These are phyloP conservation scores for Danionella dracula DNA, from an alignment of 2,797 vertebrate species.

Conservation along the genomic window DNA sequence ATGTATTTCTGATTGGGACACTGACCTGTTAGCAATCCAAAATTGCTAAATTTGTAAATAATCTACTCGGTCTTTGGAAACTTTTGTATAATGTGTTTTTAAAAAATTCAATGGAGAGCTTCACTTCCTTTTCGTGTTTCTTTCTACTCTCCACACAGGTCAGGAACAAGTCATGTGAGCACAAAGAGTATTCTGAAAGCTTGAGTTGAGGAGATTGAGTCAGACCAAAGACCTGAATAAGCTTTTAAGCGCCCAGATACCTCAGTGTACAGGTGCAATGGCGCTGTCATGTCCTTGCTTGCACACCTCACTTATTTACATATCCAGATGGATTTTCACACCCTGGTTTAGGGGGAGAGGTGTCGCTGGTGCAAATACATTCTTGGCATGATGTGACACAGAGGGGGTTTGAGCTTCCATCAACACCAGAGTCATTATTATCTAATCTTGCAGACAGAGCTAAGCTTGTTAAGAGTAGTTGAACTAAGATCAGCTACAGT, in stretches of 20 bases:
- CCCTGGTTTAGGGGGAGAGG: conserved; percentile 45
- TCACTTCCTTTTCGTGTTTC: too few relatives aligned
- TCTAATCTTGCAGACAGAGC: conserved; percentile 32
- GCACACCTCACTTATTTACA: conserved; percentile 51
- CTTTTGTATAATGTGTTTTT: too few relatives aligned
- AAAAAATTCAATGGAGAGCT: too few relatives aligned
- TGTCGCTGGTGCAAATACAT: conserved; percentile 54
- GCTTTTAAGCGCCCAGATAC: conserved; percentile 67
- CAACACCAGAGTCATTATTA: conserved; percentile 42
- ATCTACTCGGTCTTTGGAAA: too few relatives aligned
- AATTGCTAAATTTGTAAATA: too few relatives aligned
- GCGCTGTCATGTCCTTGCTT: conserved; percentile 51
- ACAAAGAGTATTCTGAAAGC: conserved; percentile 34
- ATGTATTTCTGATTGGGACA: too few relatives aligned
- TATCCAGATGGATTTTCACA: conserved; percentile 60
- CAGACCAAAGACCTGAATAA: conserved; percentile 55
- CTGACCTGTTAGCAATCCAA: too few relatives aligned
- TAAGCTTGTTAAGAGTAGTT: conserved; percentile 39
- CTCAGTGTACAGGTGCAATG: conserved; percentile 37
- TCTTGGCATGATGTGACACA: conserved; percentile 47
- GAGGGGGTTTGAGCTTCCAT: conserved; percentile 34
- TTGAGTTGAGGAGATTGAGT: conserved; percentile 34
- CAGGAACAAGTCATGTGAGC: conserved; percentile 23
- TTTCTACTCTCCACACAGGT: conserved; percentile 19
- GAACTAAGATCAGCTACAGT: background rate